Conservation (phyloP, 2,888 invertebrate genomes). For the Iphiclides podalirius region DNA sequence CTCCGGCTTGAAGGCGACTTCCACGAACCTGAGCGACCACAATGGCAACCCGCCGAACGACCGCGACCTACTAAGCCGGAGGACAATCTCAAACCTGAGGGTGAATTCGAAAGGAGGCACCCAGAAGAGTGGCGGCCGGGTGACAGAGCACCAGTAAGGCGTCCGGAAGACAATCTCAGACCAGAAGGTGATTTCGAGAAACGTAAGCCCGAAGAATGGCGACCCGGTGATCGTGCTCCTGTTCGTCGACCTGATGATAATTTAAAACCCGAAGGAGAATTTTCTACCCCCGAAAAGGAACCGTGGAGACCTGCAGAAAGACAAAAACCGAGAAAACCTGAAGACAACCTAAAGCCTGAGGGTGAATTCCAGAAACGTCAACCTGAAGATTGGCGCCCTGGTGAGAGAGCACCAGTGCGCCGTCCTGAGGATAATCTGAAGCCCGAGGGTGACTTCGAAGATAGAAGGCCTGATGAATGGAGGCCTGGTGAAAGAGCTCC, state of each 20-base stretch:
- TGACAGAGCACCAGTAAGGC: constrained; percentile 73
- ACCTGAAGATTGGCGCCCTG: constrained; percentile 48
- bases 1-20: constrained; percentile 86
- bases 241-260: constrained; percentile 59
- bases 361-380: constrained; percentile 43
- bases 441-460: constrained; percentile 72
- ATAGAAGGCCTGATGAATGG: constrained; percentile 46
- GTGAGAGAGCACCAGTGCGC: constrained; percentile 64
- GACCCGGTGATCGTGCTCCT: constrained; percentile 45
- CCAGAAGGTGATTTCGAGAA: constrained; percentile 80
- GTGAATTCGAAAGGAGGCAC: constrained; percentile 64
- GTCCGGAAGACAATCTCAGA: constrained; percentile 79
- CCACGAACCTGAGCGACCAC: constrained; percentile 70
- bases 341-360: constrained; percentile 72
- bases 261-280: constrained; percentile 73
- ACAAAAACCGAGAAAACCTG: constrained; percentile 46
- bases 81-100: constrained; percentile 66
- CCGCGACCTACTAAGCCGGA: constrained; percentile 73
- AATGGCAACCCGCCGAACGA: constrained; percentile 80
- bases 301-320: constrained; percentile 59
- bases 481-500: constrained; percentile 54
- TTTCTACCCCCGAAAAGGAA: constrained; percentile 62
- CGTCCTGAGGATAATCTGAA: constrained; percentile 63
- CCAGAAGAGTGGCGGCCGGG: constrained; percentile 74
- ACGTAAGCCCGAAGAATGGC: constrained; percentile 52